A percentile compares a stretch with the other conserved stretches of the same genome.
Conservation (phyloP, 1,140 invertebrate species). For the Pectinophora gossypiella region DNA sequence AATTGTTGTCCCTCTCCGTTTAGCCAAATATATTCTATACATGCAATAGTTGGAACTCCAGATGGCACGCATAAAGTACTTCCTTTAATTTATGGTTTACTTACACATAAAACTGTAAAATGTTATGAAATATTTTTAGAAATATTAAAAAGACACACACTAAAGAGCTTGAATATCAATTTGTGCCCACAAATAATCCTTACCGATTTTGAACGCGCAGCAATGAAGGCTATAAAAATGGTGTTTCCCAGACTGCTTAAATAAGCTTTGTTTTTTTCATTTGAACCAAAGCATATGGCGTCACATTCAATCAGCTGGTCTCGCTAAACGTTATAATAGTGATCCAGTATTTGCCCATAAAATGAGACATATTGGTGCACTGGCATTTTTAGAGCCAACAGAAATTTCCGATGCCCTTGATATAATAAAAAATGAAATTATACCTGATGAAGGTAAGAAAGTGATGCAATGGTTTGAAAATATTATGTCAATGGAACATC, state of each 20-base stretch:
- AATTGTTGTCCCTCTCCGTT: background rate
- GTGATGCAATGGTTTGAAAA: slow-evolving; percentile 5
- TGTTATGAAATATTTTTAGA: background rate
- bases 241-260: background rate
- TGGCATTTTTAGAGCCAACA: background rate
- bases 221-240: background rate
- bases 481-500: slow-evolving; percentile 6
- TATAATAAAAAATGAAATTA: background rate
- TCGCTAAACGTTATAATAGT: background rate
- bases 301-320: background rate
- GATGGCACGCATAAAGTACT: background rate
- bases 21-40: background rate
- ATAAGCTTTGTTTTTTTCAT: slow-evolving; percentile 2
- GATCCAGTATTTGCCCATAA: background rate
- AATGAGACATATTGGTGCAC: background rate
- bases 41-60: background rate
- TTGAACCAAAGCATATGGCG: slow-evolving; percentile 4
- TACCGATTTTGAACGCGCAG: slow-evolving; percentile 1
- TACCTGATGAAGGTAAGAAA: background rate
- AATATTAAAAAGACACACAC: background rate
- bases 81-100: background rate
- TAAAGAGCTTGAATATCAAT: background rate
- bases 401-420: background rate
- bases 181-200: background rate
- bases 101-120: background rate